Evolutionary conservation across 2,113 vertebrate species (phyloP), one percentile per base, ranked within the genome.

Genomic region (Pteronura brasiliensis): DNA sequence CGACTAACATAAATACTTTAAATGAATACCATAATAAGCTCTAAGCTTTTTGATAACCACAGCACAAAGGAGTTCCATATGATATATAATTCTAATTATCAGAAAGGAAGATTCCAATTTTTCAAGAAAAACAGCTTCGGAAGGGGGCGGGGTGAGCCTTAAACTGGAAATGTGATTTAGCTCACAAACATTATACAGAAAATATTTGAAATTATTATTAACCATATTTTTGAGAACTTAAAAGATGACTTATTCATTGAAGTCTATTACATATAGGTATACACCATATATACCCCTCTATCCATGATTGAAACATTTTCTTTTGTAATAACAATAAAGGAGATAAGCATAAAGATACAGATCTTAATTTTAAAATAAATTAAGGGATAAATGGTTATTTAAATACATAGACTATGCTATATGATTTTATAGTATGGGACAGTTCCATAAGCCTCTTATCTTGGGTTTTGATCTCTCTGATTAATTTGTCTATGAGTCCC

Each of bases 401-500:
- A 57, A 95, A 88, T 21, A 11, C 25, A 49, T 36, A 65, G 25
- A 79, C 83, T 87, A 88, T 57, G 14, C 63, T 80, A 42, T 92
- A 91, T 94, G 94, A 95, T 97, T 97, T 98, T 98, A 98, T 95
- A 97, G 34, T 82, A 83, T 95, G 92, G 88, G 97, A 97, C 77
- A 96, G 2, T 0, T 97, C 90, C 97, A 95, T 96, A 93, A 98
- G 96, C 91, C 42, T 17, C 5, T 88, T 94, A 72, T 97, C 61
- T 97, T 61, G 95, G 95, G 59, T 97, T 97, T 77, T 96, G 96
- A 97, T 95, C 55, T 80, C 95, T 96, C 93, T 98, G 96, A 98
- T 98, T 98, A 98, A 97, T 93, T 98, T 98, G 95, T 98, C 97
- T 97, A 4, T 93, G 81, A 94, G 67, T 96, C 59, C 87, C 61